These are phyloP conservation scores for Dipodomys stephensi DNA, from an alignment of 2,113 vertebrate species.

Conservation along the genomic window DNA sequence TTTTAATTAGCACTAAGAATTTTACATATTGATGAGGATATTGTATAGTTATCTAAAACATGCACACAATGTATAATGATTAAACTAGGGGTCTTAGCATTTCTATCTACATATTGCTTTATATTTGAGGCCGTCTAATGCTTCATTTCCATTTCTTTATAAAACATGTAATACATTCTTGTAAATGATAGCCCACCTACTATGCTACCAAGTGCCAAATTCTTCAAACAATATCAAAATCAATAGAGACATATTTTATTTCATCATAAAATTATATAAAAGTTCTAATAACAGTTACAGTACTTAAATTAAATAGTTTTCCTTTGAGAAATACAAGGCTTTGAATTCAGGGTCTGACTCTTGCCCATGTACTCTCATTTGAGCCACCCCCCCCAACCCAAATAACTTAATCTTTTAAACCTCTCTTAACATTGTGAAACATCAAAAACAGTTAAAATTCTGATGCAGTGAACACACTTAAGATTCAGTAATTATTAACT, in stretches of 20 bases:
- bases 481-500: conserved; percentile 18
- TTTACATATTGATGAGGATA: not conserved
- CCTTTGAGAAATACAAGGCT: too few species aligned
- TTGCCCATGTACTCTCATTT: too few species aligned
- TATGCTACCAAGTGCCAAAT: not conserved
- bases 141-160: not conserved
- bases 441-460: not conserved
- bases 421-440: not conserved
- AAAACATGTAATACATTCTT: not conserved
- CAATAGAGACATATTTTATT: not conserved
- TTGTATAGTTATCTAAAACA: not conserved
- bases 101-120: not conserved
- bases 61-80: not conserved
- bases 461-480: not conserved
- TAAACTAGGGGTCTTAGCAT: not conserved
- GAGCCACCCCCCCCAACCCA: too few species aligned
- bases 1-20: not conserved
- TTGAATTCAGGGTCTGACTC: too few species aligned
- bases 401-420: too few species aligned
- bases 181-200: not conserved
- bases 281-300: not conserved
- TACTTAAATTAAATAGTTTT: not conserved
- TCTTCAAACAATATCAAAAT: not conserved
- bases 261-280: conserved; percentile 30
- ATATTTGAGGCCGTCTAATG: not conserved